Evolutionary conservation across 2,113 vertebrate genomes (phyloP), one percentile per base, ranked within the genome.

Genomic region (Aldabrachelys gigantea): DNA sequence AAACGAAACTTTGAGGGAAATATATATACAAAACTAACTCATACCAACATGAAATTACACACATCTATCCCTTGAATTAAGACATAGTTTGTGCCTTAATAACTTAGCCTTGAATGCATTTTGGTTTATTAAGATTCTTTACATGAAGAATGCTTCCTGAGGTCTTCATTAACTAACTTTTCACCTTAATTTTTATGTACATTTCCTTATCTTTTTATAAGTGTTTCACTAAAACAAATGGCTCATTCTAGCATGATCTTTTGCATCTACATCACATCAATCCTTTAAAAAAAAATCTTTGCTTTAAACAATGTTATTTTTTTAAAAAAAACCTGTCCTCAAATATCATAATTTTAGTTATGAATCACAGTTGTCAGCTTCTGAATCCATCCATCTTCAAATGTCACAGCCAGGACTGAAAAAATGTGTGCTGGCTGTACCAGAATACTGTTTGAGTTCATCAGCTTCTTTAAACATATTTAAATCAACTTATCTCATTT

Each of bases 151-250:
- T 82, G 19, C 69, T 93, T 95, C 84, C 53, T 90, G 80, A 95
- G 72, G 11, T 44, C 52, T 31, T 84, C 69, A 95, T 92, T 95
- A 96, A 85, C 38, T 86, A 87, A 62, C 59, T 87, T 89, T 85
- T 89, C 13, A 24, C 96, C 90, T 90, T 93, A 86, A 94, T 89
- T 91, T 95, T 79, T 3, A 3, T 57, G 16, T 91, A 50, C 78
- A 38, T 92, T 97, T 95, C 35, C 53, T 80, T 69, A 10, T 85
- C 53, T 93, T 92, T 87, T 96, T 92, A 88, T 84, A 53, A 85
- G 47, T 86, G 53, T 80, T 72, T 52, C 0, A 1, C 21, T 87
- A 86, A 93, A 96, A 94, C 1, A 91, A 94, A 92, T 81, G 65
- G 5, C 62, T 97, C 91, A 84, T 94, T 87, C 84, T 82, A 81